Evolutionary conservation across 2,888 invertebrate species (phyloP).

Genomic region (Leptura quadrifasciata): DNA sequence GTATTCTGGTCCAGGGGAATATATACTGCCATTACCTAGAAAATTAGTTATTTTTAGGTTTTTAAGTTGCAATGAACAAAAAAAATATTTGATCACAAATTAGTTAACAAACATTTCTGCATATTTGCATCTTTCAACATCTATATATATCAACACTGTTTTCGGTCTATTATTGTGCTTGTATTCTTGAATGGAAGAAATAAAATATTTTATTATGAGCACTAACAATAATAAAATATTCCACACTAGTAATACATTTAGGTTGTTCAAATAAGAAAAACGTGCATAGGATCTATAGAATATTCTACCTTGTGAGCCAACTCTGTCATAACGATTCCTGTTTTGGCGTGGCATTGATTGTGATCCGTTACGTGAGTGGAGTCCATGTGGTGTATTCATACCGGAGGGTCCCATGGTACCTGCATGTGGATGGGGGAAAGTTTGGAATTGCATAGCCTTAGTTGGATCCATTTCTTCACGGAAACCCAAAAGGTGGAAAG

Average conservation of each 20-base stretch:
- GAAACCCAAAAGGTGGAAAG: constrained; percentile 96
- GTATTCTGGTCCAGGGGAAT: constrained; percentile 90
- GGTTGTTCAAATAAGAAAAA: not conserved
- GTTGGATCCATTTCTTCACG: constrained; percentile 96
- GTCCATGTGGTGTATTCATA: constrained; percentile 79
- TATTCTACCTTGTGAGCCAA: constrained; percentile 71
- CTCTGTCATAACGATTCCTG: constrained; percentile 71
- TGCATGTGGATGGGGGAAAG: constrained; percentile 89
- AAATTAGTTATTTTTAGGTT: constrained; percentile 4
- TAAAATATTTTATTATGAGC: too few species aligned
- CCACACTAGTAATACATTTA: too few species aligned
- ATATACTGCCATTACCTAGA: constrained; percentile 87
- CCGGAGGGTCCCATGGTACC: constrained; percentile 90
- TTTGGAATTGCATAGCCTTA: constrained; percentile 93
- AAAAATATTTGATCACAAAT: too few species aligned
- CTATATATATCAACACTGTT: too few species aligned
- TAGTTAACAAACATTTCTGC: too few species aligned
- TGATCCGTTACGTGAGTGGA: constrained; percentile 89
- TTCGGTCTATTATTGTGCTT: too few species aligned
- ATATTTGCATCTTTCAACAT: too few species aligned
- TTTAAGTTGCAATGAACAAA: too few species aligned
- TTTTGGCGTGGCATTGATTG: constrained; percentile 86
- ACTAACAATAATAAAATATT: too few species aligned
- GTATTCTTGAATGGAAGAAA: too few species aligned
- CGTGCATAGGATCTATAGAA: not conserved